Conservation (phyloP, 2,888 invertebrate species). For the Teleogryllus oceanicus region DNA sequence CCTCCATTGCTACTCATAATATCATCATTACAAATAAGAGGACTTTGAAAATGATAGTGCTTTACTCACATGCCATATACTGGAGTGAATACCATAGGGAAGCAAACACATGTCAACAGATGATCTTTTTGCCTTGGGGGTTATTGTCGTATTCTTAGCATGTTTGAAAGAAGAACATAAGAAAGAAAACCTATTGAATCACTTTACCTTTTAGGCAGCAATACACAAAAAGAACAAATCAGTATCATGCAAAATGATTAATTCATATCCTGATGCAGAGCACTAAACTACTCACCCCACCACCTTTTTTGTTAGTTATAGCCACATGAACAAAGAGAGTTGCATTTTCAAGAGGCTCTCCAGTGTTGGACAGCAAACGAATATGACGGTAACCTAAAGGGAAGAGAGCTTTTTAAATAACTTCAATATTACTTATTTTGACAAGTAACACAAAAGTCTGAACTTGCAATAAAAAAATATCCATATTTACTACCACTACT, state of each 20-base stretch:
- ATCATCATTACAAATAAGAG: no score
- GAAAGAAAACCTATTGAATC: slow-evolving; percentile 9
- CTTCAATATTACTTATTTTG: no score
- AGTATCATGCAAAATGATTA: not conserved
- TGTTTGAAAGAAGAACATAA: slow-evolving; percentile 18
- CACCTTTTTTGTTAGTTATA: slow-evolving; percentile 54
- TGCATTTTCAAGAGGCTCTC: slow-evolving; percentile 52
- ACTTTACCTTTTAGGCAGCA: not conserved
- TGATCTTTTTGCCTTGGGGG: not conserved
- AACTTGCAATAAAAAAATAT: no score
- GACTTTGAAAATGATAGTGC: not conserved
- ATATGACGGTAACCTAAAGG: slow-evolving; percentile 55
- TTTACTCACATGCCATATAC: slow-evolving; percentile 10
- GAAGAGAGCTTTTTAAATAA: slow-evolving; percentile 22
- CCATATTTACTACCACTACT: no score
- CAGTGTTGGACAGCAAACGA: slow-evolving; percentile 51
- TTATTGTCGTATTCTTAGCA: not conserved
- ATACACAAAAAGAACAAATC: not conserved
- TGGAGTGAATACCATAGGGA: slow-evolving; percentile 18
- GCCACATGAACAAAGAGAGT: slow-evolving; percentile 57
- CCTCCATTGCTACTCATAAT: no score
- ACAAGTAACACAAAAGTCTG: no score
- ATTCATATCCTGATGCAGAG: slow-evolving; percentile 3
- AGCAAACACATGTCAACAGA: slow-evolving; percentile 9
- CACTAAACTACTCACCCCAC: slow-evolving; percentile 47